A percentile compares a stretch with the other conserved stretches of the same genome.
phyloP scores from a whole-genome alignment of 2,797 vertebrate genomes.

The Orestias chungarensis region DNA sequence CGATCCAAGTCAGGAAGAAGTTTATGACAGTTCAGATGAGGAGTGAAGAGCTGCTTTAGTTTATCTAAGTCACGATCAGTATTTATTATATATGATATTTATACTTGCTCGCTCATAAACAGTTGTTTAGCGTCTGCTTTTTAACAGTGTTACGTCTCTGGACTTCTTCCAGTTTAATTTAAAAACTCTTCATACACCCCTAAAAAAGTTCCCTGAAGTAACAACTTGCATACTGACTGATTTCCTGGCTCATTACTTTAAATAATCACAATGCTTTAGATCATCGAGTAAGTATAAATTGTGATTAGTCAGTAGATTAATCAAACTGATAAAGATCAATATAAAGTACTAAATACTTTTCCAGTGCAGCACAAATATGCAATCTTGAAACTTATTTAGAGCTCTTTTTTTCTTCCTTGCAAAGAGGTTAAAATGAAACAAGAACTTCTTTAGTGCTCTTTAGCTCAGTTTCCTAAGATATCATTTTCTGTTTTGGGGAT shows the following conservation, averaged over 20 bases:
- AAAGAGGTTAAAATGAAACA: background rate
- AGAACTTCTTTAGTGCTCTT: too few relatives aligned
- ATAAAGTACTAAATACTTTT: background rate
- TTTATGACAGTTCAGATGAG: constrained; percentile 30
- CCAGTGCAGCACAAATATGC: background rate
- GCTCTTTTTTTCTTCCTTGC: background rate
- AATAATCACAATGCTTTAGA: background rate
- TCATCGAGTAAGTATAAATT: background rate
- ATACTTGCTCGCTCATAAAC: background rate
- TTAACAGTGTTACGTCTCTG: background rate
- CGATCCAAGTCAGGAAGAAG: background rate
- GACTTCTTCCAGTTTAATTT: background rate
- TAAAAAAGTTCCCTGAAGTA: background rate
- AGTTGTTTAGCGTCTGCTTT: background rate
- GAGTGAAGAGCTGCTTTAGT: background rate
- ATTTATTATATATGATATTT: background rate
- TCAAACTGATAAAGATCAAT: background rate
- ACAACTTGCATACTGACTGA: background rate
- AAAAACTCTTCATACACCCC: background rate
- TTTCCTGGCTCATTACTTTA: background rate
- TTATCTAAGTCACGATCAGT: background rate
- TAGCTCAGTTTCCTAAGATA: constrained; percentile 11
- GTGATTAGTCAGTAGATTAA: background rate
- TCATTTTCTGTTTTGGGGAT: background rate
- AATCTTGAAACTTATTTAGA: background rate